Evolutionary conservation across 2,113 vertebrate species (phyloP).

Genomic region (Balaeniceps rex): DNA sequence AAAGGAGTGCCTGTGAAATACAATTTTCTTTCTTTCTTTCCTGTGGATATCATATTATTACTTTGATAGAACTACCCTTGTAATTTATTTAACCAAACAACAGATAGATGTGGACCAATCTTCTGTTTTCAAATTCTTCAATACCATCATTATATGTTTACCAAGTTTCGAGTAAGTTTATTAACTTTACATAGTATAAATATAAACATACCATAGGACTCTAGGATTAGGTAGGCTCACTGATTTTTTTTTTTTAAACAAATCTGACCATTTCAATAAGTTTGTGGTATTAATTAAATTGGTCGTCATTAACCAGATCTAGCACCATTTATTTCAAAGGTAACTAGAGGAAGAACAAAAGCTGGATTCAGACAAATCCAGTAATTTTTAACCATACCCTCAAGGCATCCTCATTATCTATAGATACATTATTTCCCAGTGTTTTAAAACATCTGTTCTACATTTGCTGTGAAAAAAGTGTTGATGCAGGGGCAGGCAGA

Average conservation of each 20-base stretch:
- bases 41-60: background rate
- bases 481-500: background rate
- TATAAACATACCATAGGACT: background rate
- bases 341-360: background rate
- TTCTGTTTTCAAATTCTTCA: background rate
- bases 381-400: background rate
- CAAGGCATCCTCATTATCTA: background rate
- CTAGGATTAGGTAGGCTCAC: background rate
- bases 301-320: background rate
- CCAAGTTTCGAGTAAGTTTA: background rate
- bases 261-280: background rate
- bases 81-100: background rate
- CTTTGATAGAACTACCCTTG: background rate
- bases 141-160: background rate
- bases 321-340: background rate
- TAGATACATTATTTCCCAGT: background rate
- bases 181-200: background rate
- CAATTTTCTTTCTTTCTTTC: background rate
- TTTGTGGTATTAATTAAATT: background rate
- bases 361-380: background rate
- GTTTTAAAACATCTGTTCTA: background rate
- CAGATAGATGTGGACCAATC: background rate
- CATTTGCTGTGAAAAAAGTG: background rate
- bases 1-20: background rate
- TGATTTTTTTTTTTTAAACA: background rate